phyloP scores from a whole-genome alignment of 2,797 vertebrate genomes.

The Diplodus sargus region DNA sequence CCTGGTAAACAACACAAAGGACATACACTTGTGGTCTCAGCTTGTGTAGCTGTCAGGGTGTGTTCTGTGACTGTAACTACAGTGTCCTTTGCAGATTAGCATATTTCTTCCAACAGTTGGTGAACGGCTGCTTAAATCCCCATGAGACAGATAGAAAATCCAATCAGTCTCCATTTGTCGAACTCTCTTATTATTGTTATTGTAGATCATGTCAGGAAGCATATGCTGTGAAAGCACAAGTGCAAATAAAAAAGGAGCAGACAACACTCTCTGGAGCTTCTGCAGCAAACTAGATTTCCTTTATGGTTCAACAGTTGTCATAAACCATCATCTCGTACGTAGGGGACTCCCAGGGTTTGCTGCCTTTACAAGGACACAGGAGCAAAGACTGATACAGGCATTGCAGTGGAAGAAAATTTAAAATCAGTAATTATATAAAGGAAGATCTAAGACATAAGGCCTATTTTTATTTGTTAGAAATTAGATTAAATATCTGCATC shows the following conservation, averaged over 20 bases:
- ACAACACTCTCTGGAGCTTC: conserved; percentile 38
- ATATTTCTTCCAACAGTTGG: conserved; percentile 10
- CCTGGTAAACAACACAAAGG: conserved; percentile 41
- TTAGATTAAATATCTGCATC: neutral
- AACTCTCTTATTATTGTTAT: conserved; percentile 43
- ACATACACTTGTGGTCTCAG: conserved; percentile 23
- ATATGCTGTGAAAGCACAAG: conserved; percentile 53
- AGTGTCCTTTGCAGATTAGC: conserved; percentile 20
- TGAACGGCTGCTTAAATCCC: conserved; percentile 34
- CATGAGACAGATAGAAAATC: conserved; percentile 45
- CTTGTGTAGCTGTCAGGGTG: neutral
- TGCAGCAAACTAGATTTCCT: conserved; percentile 53
- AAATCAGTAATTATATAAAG: neutral
- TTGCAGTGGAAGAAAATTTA: neutral
- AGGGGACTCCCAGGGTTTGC: conserved; percentile 25
- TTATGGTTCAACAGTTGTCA: conserved; percentile 48
- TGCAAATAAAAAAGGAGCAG: conserved; percentile 62
- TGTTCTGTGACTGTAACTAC: conserved; percentile 34
- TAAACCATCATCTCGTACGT: conserved; percentile 48
- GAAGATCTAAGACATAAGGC: neutral
- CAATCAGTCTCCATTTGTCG: conserved; percentile 60
- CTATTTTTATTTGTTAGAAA: neutral
- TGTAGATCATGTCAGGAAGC: conserved; percentile 54
- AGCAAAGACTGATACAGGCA: conserved; percentile 15
- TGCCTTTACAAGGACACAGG: conserved; percentile 22